Evolutionary conservation across 2,888 invertebrate genomes (phyloP).

Genomic region (Epirrita christyi): DNA sequence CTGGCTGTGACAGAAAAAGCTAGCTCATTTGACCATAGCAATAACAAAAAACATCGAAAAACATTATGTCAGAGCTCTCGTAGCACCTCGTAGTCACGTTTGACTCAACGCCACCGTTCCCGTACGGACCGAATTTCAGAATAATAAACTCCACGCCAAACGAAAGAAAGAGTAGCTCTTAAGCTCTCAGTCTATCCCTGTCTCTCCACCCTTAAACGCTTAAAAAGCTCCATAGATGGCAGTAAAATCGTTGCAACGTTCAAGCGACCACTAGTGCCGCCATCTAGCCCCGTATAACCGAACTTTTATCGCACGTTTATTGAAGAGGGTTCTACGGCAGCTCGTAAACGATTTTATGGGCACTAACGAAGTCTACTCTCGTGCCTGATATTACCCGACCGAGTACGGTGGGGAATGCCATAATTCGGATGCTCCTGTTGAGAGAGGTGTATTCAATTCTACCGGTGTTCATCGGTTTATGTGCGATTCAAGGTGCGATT

Average conservation of each 20-base stretch:
- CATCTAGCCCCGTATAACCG: constrained; percentile 82
- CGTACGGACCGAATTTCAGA: constrained; percentile 55
- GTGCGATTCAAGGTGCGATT: constrained; percentile 85
- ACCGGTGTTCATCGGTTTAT: constrained; percentile 82
- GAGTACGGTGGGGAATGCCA: constrained; percentile 77
- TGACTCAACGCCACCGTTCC: constrained; percentile 13
- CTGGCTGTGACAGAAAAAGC: too few relatives aligned
- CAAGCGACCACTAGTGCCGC: constrained; percentile 81
- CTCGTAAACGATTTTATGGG: constrained; percentile 84
- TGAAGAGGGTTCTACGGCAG: constrained; percentile 84
- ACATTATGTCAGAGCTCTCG: too few relatives aligned
- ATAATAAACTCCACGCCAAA: constrained; percentile 28
- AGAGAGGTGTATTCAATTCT: constrained; percentile 80
- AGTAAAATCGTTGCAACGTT: constrained; percentile 79
- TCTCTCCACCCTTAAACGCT: constrained; percentile 66
- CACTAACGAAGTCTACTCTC: constrained; percentile 81
- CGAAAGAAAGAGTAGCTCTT: constrained; percentile 45
- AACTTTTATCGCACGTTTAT: constrained; percentile 84
- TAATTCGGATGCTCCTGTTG: constrained; percentile 79
- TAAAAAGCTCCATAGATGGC: constrained; percentile 84
- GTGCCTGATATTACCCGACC: constrained; percentile 80
- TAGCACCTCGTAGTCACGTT: constrained; percentile 7
- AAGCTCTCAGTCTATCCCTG: constrained; percentile 51
- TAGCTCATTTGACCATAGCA: too few relatives aligned
- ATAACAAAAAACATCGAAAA: too few relatives aligned